These are phyloP conservation scores for Nomada ruficornis DNA, from an alignment of 2,888 invertebrate genomes.

Conservation along the genomic window DNA sequence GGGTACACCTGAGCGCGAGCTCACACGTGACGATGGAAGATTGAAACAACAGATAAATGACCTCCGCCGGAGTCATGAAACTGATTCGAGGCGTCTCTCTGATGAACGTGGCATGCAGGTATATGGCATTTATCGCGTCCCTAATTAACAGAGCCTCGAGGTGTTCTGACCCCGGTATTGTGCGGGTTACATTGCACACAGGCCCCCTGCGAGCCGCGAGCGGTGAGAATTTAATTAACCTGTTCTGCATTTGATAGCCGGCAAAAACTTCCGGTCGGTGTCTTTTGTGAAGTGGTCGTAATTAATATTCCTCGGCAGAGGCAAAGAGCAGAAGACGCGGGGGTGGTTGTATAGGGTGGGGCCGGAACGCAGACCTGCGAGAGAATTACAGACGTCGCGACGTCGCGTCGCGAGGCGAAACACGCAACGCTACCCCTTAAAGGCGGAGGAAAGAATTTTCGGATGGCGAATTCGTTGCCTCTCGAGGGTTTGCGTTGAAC, in stretches of 20 bases:
- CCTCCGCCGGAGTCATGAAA: slow-evolving; percentile 40
- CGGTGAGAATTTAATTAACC: slow-evolving; percentile 81
- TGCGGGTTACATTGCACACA: slow-evolving; percentile 55
- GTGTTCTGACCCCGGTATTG: slow-evolving; percentile 63
- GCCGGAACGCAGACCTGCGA: slow-evolving; percentile 27
- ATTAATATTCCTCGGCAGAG: slow-evolving; percentile 74
- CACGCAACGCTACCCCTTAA: slow-evolving; percentile 41
- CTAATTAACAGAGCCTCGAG: slow-evolving; percentile 76
- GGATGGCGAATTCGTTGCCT: slow-evolving; percentile 57
- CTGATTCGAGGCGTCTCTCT: slow-evolving; percentile 74
- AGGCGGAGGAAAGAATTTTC: slow-evolving; percentile 63
- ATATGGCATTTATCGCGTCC: slow-evolving; percentile 72
- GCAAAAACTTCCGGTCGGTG: slow-evolving; percentile 73
- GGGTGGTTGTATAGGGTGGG: not conserved
- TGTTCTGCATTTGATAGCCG: slow-evolving; percentile 79
- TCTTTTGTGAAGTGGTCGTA: slow-evolving; percentile 73
- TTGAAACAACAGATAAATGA: slow-evolving; percentile 38
- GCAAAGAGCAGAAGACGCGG: slow-evolving; percentile 48
- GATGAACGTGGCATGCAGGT: slow-evolving; percentile 64
- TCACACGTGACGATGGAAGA: slow-evolving; percentile 26
- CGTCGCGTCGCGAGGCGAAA: not conserved
- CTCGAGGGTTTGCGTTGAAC: slow-evolving; percentile 36
- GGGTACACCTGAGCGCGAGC: slow-evolving; percentile 2
- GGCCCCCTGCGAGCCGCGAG: slow-evolving; percentile 56
- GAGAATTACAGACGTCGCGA: slow-evolving; percentile 40